Evolutionary conservation across 2,888 invertebrate species (phyloP), one percentile per base, ranked within the genome.

Genomic region (Napeogenes inachia): DNA sequence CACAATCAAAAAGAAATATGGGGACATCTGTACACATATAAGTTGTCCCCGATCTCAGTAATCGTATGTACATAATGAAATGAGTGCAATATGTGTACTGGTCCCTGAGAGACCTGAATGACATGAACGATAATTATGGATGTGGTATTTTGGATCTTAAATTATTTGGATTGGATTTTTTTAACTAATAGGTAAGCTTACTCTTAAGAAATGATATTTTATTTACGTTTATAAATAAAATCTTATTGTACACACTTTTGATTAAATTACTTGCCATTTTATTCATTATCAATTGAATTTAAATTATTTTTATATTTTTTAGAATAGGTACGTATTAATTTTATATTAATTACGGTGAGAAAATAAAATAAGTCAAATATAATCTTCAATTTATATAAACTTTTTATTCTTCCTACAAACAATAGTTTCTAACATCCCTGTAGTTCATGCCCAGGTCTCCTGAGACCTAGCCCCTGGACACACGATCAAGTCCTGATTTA

Each of bases 21-120:
- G 73, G 74, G 75, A 79, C 83, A 82, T 81, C 77, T 81, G 81
- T 75, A 75, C 75, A 75, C 75, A 78, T 21, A 21, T 71, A 69
- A 68, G 72, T 69, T 75, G 80, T 79, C 77, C 77, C 75, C 68
- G 73, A 76, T 76, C 75, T 73, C 68, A 70, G 74, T 84, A 80
- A 84, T 85, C 82, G 82, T 86, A 85, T 86, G 86, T 87, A 84
- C 83, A 85, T 87, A 89, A 89, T 89, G 87, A 87, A 90, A 89
- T 89, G 89, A 87, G 84, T 82, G 84, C 89, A 89, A 89, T 89
- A 89, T 89, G 89, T 82, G 86, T 76, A 76, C 75, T 67, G 63
- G 65, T 79, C 81, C 21, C 38, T 13, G 82, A 77, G 87, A 79
- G 65, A 56, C 59, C 60, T 62, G 55, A 50, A 55, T 3, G 4